Evolutionary conservation across 2,113 vertebrate genomes (phyloP), one percentile per base, ranked within the genome.

Genomic region (Carlito syrichta): DNA sequence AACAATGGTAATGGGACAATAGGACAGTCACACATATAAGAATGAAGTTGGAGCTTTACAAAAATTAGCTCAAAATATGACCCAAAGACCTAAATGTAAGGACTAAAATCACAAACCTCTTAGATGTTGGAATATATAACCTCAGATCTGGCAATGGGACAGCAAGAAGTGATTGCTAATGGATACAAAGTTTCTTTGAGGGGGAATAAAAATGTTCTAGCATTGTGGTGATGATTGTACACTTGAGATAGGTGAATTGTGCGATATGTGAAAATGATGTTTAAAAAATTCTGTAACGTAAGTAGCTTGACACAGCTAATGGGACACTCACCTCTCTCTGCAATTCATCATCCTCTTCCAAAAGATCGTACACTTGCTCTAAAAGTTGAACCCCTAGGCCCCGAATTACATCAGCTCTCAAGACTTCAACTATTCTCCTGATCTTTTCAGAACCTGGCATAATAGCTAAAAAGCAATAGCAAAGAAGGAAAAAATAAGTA

Each of bases 311-410:
- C 40, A 94, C 3, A n/a, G 66, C 54, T 81, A 35, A 22, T 43
- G 43, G 91, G n/a, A 86, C 4, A 97, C 97, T 98, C 96, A 99
- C 99, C 99, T 99, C 99, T 99, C 99, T 99, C 96, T 99, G 98
- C 0, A n/a, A 62, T 90, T 99, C 99, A 96, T 99, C 99, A 0
- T 99, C 99, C 82, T 99, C 99, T 96, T 99, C 99, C 99, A 99
- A 99, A 97, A 99, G 98, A 96, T 99, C 99, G 97, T 99, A 98
- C 1, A 98, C 99, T 97, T 98, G 98, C 97, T 99, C 99, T 91
- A 99, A 98, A 97, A 99, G 99, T 94, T 99, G 99, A 96, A 99
- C 98, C 23, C 99, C 99, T 60, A 99, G 88, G 58, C 99, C 99
- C 96, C 98, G 99, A 43, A 99, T 98, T 78, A 99, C 99, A 97